phyloP scores from a whole-genome alignment of 2,888 invertebrate species.

The Sarcophaga variegata region DNA sequence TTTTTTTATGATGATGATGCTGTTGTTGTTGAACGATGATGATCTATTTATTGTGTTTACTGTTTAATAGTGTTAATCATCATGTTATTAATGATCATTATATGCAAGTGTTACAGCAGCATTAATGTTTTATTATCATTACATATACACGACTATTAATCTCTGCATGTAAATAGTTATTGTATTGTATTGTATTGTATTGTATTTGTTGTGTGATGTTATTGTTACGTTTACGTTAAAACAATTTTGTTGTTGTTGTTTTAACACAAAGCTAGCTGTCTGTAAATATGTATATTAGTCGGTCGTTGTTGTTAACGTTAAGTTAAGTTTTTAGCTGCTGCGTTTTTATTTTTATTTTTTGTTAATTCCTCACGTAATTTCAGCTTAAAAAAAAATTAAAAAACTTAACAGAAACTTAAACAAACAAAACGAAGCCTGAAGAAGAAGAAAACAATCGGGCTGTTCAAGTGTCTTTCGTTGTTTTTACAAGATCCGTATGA shows the following conservation, averaged over 20 bases:
- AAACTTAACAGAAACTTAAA: neutral
- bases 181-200: neutral
- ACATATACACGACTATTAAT: neutral
- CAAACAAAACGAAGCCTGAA: slow-evolving; percentile 4
- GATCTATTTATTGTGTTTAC: too few species aligned
- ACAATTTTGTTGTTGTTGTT: neutral
- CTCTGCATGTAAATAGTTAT: neutral
- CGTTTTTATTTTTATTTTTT: neutral
- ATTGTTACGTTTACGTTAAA: neutral
- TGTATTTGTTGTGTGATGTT: neutral
- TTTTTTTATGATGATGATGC: too few species aligned
- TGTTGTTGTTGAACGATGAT: too few species aligned
- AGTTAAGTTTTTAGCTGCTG: slow-evolving; percentile 3
- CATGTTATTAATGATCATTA: slow-evolving; percentile 1
- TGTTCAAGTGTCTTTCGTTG: slow-evolving; percentile 71
- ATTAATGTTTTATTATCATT: neutral
- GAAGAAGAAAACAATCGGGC: slow-evolving; percentile 22
- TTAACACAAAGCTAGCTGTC: neutral
- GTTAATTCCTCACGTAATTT: slow-evolving; percentile 7
- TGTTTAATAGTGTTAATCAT: neutral
- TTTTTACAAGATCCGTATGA: slow-evolving; percentile 76
- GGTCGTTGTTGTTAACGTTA: neutral
- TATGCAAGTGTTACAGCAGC: neutral
- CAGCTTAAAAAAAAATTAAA: slow-evolving; percentile 29
- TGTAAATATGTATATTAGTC: neutral